phyloP scores from a whole-genome alignment of 2,113 vertebrate genomes.

The Anas platyrhynchos region DNA sequence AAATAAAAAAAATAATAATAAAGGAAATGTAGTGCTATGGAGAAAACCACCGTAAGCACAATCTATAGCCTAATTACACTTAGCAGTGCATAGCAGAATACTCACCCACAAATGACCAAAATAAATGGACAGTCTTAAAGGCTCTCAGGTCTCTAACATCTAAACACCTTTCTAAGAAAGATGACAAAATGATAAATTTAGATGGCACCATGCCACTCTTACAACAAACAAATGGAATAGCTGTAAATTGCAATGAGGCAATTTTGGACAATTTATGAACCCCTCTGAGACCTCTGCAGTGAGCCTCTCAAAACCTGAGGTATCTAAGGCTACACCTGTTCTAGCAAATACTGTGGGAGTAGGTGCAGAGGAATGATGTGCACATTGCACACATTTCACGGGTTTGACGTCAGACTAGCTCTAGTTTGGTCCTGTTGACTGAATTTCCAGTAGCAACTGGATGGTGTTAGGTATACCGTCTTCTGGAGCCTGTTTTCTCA shows the following conservation, averaged over 20 bases:
- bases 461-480: not conserved
- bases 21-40: not conserved
- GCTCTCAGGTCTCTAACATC: not conserved
- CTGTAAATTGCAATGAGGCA: not conserved
- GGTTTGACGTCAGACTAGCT: not conserved
- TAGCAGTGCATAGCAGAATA: not conserved
- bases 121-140: conserved; percentile 1
- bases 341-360: not conserved
- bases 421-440: not conserved
- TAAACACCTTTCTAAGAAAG: not conserved
- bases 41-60: not conserved
- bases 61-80: not conserved
- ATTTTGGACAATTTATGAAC: not conserved
- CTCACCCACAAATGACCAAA: not conserved
- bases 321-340: not conserved
- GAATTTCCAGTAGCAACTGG: not conserved
- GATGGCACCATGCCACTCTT: not conserved
- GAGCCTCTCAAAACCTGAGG: not conserved
- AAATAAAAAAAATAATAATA: not conserved
- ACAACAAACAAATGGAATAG: not conserved
- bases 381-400: not conserved
- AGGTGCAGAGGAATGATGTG: not conserved
- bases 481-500: not conserved
- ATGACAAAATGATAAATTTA: not conserved
- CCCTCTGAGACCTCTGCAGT: not conserved